phyloP scores from a whole-genome alignment of 2,797 vertebrate genomes.

The Mustela erminea region DNA sequence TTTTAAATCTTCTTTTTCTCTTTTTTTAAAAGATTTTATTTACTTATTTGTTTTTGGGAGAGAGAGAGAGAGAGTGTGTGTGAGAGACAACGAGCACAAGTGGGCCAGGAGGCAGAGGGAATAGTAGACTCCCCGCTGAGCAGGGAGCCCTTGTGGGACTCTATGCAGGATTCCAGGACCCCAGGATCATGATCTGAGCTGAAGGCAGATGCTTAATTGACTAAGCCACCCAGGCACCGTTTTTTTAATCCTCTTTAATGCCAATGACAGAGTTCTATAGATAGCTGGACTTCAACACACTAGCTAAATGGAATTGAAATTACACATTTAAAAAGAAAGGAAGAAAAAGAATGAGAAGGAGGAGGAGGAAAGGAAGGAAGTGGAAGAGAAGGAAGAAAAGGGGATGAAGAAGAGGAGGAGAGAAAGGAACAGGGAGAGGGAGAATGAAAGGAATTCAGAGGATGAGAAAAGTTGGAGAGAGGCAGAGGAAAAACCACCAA shows the following conservation, averaged over 20 bases:
- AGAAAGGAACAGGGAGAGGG: not conserved
- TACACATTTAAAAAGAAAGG: not conserved
- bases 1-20: not conserved
- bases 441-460: not conserved
- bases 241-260: not conserved
- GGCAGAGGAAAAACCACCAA: not conserved
- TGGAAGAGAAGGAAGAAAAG: no score
- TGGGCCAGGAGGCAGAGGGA: not conserved
- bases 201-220: not conserved
- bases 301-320: constrained; percentile 28
- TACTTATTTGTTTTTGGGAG: not conserved
- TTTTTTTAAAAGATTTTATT: not conserved
- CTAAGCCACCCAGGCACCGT: not conserved
- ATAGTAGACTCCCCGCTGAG: not conserved
- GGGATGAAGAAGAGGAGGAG: not conserved
- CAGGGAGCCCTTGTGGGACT: not conserved
- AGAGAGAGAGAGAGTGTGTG: not conserved
- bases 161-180: not conserved
- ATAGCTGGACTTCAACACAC: not conserved
- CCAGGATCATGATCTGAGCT: not conserved
- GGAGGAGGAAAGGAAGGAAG: not conserved
- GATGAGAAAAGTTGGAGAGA: not conserved
- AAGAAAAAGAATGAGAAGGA: not conserved
- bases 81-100: not conserved
- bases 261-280: not conserved